A percentile compares a stretch with the other conserved stretches of the same genome.
phyloP scores from a whole-genome alignment of 2,888 invertebrate genomes.

The Oxytorus armatus region DNA sequence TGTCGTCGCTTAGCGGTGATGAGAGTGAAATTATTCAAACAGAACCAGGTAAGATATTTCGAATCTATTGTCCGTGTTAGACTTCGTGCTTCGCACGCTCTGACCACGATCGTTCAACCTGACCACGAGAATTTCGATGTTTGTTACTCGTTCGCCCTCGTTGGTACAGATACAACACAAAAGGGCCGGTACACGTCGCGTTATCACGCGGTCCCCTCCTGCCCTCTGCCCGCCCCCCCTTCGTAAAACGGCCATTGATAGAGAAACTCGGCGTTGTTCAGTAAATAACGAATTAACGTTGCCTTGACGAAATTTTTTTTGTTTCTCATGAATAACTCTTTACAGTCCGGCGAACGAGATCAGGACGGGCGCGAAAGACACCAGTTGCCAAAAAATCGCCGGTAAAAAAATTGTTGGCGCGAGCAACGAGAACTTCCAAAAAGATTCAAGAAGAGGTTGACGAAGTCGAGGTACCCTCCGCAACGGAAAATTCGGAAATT shows the following conservation, averaged over 20 bases:
- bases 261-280: conserved; percentile 72
- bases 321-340: background rate
- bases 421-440: conserved; percentile 76
- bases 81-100: conserved; percentile 6
- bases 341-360: conserved; percentile 86
- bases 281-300: conserved; percentile 22
- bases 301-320: conserved; percentile 11
- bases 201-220: conserved; percentile 66
- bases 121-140: conserved; percentile 31
- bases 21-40: conserved; percentile 78
- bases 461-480: conserved; percentile 75
- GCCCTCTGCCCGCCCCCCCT: conserved; percentile 15
- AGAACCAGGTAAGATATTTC: conserved; percentile 77
- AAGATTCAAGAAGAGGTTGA: conserved; percentile 75
- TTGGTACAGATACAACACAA: conserved; percentile 31
- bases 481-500: conserved; percentile 8
- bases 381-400: conserved; percentile 79
- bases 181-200: conserved; percentile 63
- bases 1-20: conserved; percentile 83
- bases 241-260: conserved; percentile 77
- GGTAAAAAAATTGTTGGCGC: conserved; percentile 77
- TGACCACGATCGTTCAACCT: conserved; percentile 33
- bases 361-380: conserved; percentile 85
- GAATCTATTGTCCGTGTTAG: conserved; percentile 11
- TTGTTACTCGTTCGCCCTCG: conserved; percentile 1